Evolutionary conservation across 2,888 invertebrate species (phyloP), one percentile per base, ranked within the genome.

Genomic region (Cheilosia vernalis): DNA sequence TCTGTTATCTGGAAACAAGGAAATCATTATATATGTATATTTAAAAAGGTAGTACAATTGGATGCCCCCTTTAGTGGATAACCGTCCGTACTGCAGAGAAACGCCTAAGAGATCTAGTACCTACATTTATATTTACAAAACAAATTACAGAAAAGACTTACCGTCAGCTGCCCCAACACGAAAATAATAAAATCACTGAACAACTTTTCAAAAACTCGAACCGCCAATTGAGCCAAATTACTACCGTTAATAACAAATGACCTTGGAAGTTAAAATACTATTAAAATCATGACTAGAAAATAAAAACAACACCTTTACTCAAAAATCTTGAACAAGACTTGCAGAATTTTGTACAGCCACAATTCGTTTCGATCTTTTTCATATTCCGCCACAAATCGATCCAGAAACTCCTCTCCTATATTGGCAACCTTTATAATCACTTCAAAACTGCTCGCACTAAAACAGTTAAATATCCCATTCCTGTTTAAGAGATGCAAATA

Each of bases 311-410:
- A 2, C 1, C 49, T 73, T 67, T 63, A 85, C 85, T 81, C 72
- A 4, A 67, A 63, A 17, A 72, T 42, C 4, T 51, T 13, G 2
- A 77, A 51, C 7, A 81, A 44, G 17, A 72, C 30, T 24, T 85
- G 30, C 6, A 72, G 17, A 53, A 76, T 67, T 30, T 85, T 85
- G 13, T 42, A 85, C 55, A 85, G 6, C 76, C 81, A 85, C 55
- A 85, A 27, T 15, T 77, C 85, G 4, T 21, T 15, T 13, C 24
- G 7, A 17, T 58, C 30, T 6, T 61, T 64, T 7, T 13, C 13
- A 44, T 72, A 81, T 47, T 51, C 61, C 4, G 13, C 24, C 15
- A 44, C 4, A 15, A 77, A 51, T 4, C 40, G 47, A 2, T 63
- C 21, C 33, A 85, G n/a, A 42, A 81, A 63, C 4, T 27, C 17